Base-by-base conservation (phyloP, 2,113 vertebrate species). In the Uropsilus gracilis region DNA sequence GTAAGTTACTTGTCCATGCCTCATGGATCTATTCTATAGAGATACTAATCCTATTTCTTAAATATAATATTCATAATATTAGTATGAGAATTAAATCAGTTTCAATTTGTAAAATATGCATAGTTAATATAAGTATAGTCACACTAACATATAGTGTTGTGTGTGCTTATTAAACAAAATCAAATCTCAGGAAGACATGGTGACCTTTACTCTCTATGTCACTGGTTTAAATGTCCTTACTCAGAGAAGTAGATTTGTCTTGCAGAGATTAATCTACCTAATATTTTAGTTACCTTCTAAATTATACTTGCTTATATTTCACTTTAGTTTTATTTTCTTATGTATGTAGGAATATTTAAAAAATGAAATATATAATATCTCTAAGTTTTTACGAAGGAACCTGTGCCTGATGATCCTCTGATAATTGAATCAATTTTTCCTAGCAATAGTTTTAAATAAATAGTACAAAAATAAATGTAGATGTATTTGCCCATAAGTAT, bases 381-480 rank as follows among this genome's bases (percentile, higher is more conserved):
- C 5, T 81, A 18, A 86, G 46, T 18, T 81, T 84, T 92, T 95
- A 69, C 76, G 91, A n/a, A n/a, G n/a, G n/a, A 88, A 61, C 59
- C 24, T 1, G 73, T 73, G 89, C 63, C 12, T 80, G 0, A 72
- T 18, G 82, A 84, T 95, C 69, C 53, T 95, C 64, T 86, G 83
- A 4, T 12, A 86, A 93, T 80, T 55, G 86, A 95, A 63, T 83
- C 5, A 90, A 8, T 69, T 91, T 93, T 66, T 46, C 77, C 75
- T 71, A 83, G 75, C 84, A 89, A 95, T 96, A 86, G 48, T 97
- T 97, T 90, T 94, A 94, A 86, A 92, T 84, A 34, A 97, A 55
- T 88, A 96, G 86, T 75, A 89, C 73, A 92, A 34, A 84, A 78
- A 71, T 83, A 69, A 89, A 94, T 87, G 76, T 86, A 95, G 90